Evolutionary conservation across 2,888 invertebrate genomes (phyloP).

Genomic region (Andrena dorsata): DNA sequence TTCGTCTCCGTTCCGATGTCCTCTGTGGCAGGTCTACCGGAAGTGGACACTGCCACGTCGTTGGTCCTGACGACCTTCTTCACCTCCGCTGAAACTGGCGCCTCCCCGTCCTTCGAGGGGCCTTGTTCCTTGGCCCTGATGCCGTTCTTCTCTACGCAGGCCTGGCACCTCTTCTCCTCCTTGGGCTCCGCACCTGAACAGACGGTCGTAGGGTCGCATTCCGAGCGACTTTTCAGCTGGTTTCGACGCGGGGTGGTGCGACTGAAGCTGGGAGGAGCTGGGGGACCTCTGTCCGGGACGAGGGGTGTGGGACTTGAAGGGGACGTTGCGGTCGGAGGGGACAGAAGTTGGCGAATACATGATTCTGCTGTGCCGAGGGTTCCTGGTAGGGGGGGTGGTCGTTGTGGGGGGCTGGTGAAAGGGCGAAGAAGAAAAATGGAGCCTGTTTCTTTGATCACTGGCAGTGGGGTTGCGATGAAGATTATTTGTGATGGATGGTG

Average conservation of each 20-base stretch:
- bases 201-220: conserved; percentile 54
- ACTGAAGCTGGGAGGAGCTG: background rate
- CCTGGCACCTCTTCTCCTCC: conserved; percentile 54
- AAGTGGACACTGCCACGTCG: conserved; percentile 67
- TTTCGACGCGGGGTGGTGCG: background rate
- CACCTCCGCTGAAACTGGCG: conserved; percentile 10
- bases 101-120: conserved; percentile 45
- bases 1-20: conserved; percentile 74
- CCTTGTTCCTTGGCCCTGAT: conserved; percentile 47
- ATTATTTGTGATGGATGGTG: background rate
- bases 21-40: conserved; percentile 58
- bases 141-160: conserved; percentile 66
- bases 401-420: background rate
- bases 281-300: background rate
- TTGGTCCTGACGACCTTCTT: conserved; percentile 41
- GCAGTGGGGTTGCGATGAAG: background rate
- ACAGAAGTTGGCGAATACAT: no score
- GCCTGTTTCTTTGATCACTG: conserved; percentile 2
- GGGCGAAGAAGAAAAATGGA: background rate
- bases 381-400: background rate
- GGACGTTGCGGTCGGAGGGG: no score
- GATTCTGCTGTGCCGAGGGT: background rate
- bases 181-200: conserved; percentile 71
- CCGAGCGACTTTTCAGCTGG: background rate
- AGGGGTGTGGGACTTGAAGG: background rate